Conservation (phyloP, 1,140 invertebrate genomes). For the Adoxophyes honmai region DNA sequence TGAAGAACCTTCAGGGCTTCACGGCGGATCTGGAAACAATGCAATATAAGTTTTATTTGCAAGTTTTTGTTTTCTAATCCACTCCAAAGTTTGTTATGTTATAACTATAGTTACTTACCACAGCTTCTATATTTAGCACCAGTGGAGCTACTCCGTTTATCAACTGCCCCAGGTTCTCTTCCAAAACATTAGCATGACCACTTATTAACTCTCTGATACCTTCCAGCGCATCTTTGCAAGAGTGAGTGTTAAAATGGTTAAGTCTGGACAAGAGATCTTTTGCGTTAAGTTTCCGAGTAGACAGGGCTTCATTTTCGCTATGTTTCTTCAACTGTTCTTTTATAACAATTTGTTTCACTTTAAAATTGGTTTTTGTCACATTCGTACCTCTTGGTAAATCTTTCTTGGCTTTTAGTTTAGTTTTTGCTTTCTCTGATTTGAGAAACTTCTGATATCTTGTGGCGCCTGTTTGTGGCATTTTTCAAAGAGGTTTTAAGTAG, state of each 20-base stretch:
- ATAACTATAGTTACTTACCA: conserved; percentile 40
- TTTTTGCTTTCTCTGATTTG: conserved; percentile 87
- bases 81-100: neutral
- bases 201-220: conserved; percentile 85
- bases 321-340: conserved; percentile 85
- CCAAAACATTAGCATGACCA: conserved; percentile 75
- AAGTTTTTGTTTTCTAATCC: neutral
- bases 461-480: conserved; percentile 63
- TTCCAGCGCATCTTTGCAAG: conserved; percentile 82
- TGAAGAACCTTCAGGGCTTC: conserved; percentile 83
- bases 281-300: conserved; percentile 85
- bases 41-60: neutral
- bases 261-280: conserved; percentile 87
- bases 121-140: conserved; percentile 84
- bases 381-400: conserved; percentile 88
- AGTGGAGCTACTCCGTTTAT: conserved; percentile 83
- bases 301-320: conserved; percentile 79
- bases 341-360: conserved; percentile 91
- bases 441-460: conserved; percentile 82
- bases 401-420: conserved; percentile 85
- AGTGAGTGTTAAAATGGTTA: conserved; percentile 86
- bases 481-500: conserved; percentile 23
- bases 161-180: conserved; percentile 81
- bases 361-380: conserved; percentile 91
- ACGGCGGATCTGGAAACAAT: conserved; percentile 78